These are phyloP conservation scores for Phalloptychus januarius DNA, from an alignment of 2,797 vertebrate genomes.

Conservation along the genomic window DNA sequence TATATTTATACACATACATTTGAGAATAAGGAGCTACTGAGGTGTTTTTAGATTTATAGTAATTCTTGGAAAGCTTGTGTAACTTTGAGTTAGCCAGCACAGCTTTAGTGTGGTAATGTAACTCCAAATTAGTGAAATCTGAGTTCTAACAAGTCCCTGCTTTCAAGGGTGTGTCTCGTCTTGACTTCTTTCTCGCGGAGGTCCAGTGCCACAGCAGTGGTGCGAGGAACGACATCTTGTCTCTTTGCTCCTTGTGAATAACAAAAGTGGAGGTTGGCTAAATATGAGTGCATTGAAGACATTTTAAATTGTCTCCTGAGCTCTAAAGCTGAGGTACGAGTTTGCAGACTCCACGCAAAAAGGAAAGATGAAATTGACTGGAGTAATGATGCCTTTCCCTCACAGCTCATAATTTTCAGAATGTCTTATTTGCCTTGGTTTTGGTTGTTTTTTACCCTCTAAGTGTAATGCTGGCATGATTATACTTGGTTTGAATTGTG, in stretches of 20 bases:
- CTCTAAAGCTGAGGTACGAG: slow-evolving; percentile 13
- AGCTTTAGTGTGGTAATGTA: too few relatives aligned
- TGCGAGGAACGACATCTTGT: not conserved
- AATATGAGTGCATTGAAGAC: slow-evolving; percentile 9
- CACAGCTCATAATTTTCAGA: not conserved
- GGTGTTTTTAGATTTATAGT: slow-evolving; percentile 1
- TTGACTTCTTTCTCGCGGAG: not conserved
- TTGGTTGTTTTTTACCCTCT: not conserved
- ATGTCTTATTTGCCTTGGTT: not conserved
- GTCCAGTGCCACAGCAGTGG: slow-evolving; percentile 8
- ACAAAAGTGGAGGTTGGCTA: slow-evolving; percentile 9
- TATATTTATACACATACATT: slow-evolving; percentile 15
- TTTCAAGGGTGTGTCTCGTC: slow-evolving; percentile 32
- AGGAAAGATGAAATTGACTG: not conserved
- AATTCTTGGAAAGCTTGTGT: slow-evolving; percentile 1
- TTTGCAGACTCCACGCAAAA: not conserved
- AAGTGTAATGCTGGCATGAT: not conserved
- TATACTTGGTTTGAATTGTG: slow-evolving; percentile 1
- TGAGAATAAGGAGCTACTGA: slow-evolving; percentile 10
- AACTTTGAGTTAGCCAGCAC: slow-evolving; percentile 17
- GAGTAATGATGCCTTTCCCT: slow-evolving; percentile 7
- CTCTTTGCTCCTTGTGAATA: slow-evolving; percentile 18
- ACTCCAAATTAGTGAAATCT: slow-evolving; percentile 23
- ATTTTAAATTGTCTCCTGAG: slow-evolving; percentile 10
- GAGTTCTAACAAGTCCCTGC: slow-evolving; percentile 15